phyloP scores from a whole-genome alignment of 2,888 invertebrate species.

The Hipparchia sbordonii region DNA sequence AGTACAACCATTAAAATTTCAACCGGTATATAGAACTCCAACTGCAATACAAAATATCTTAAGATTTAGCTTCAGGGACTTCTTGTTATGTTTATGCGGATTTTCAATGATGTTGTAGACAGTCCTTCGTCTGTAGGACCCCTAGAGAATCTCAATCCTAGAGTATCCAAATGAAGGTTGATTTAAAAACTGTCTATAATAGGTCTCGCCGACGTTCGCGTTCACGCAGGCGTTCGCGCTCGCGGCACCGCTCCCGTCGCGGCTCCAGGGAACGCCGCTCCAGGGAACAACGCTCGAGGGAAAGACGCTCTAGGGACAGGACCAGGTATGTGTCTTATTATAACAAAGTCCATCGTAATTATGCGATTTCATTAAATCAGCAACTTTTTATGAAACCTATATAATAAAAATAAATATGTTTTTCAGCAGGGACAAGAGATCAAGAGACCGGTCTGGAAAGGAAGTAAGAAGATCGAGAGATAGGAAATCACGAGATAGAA shows the following conservation, averaged over 20 bases:
- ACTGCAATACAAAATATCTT: no score
- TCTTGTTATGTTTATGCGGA: no score
- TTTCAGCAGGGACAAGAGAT: slow-evolving; percentile 67
- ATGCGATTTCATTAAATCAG: no score
- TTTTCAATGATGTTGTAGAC: background rate
- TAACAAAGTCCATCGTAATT: no score
- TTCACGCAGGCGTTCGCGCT: slow-evolving; percentile 68
- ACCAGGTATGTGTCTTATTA: slow-evolving; percentile 59
- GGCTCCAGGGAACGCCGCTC: slow-evolving; percentile 63
- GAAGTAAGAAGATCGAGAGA: slow-evolving; percentile 69
- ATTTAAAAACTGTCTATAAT: background rate
- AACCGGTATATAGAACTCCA: no score
- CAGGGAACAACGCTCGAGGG: slow-evolving; percentile 67
- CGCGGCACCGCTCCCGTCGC: slow-evolving; percentile 61
- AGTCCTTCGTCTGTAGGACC: background rate
- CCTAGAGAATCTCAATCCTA: background rate
- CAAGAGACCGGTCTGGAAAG: slow-evolving; percentile 67
- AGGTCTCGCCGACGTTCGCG: slow-evolving; percentile 74
- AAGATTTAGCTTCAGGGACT: no score
- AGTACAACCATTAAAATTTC: no score
- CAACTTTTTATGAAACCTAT: no score
- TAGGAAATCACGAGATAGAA: slow-evolving; percentile 75
- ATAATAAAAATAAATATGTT: background rate
- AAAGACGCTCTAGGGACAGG: slow-evolving; percentile 65
- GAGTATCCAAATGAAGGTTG: no score